Evolutionary conservation across 2,888 invertebrate species (phyloP).

Genomic region (Seira sanloemensis): DNA sequence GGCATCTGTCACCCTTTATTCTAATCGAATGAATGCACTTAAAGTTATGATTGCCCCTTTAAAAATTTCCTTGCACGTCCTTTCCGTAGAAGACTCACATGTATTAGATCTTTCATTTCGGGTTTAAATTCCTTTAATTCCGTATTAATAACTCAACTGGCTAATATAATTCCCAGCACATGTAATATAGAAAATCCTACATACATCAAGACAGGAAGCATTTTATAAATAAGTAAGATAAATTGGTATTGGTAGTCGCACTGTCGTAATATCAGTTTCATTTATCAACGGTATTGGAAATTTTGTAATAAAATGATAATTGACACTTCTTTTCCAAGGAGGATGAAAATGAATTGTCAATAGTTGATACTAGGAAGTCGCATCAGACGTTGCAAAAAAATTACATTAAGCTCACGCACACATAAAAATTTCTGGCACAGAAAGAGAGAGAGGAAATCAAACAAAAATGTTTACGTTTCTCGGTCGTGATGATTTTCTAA

Average conservation of each 20-base stretch:
- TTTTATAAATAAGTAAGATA: no score
- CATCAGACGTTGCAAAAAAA: no score
- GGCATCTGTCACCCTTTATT: slow-evolving; percentile 67
- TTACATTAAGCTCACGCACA: background rate
- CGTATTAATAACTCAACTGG: background rate
- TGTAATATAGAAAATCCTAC: background rate
- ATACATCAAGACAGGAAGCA: background rate
- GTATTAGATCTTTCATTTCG: background rate
- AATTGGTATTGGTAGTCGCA: no score
- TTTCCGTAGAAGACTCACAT: no score
- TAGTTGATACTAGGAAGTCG: no score
- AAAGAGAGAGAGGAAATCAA: background rate
- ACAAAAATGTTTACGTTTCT: background rate
- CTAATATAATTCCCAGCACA: background rate
- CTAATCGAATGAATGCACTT: slow-evolving; percentile 23
- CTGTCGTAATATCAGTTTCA: no score
- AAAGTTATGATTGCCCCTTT: slow-evolving; percentile 22
- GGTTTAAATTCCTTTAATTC: background rate
- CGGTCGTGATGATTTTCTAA: background rate
- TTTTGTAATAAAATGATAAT: background rate
- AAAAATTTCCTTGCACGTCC: background rate
- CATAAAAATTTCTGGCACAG: background rate
- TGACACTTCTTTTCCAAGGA: background rate
- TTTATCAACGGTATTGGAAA: background rate
- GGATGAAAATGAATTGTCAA: background rate